Evolutionary conservation across 2,888 invertebrate species (phyloP).

Genomic region (Drosophila robusta): DNA sequence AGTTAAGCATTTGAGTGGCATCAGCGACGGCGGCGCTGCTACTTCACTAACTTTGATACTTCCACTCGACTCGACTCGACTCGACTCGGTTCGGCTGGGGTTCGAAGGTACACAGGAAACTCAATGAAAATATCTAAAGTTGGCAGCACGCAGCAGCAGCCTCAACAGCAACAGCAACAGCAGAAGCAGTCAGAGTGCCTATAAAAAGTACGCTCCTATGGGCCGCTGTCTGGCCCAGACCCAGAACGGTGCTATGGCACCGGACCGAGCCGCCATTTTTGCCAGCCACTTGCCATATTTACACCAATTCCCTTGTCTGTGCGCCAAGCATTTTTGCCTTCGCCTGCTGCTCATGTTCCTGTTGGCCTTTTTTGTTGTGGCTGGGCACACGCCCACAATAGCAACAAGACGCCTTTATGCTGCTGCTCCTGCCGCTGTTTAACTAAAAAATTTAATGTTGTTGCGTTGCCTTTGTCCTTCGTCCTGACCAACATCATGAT

Average conservation of each 20-base stretch:
- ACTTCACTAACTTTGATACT: conserved; percentile 79
- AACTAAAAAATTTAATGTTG: conserved; percentile 64
- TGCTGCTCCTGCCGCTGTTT: conserved; percentile 42
- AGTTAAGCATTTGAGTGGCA: conserved; percentile 81
- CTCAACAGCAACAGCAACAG: conserved; percentile 30
- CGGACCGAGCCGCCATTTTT: conserved; percentile 40
- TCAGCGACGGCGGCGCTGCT: conserved; percentile 50
- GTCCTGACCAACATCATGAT: conserved; percentile 50
- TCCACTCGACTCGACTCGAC: conserved; percentile 73
- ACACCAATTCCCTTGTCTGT: conserved; percentile 75
- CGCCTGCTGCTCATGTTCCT: conserved; percentile 6
- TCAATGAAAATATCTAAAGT: conserved; percentile 77
- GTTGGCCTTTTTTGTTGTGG: conserved; percentile 28
- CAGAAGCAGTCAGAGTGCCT: conserved; percentile 55
- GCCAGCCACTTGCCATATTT: conserved; percentile 74
- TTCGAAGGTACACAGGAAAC: conserved; percentile 61
- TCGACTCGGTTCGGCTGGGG: conserved; percentile 13
- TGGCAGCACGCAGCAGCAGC: conserved; percentile 48
- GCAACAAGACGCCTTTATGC: conserved; percentile 35
- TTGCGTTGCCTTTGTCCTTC: conserved; percentile 28
- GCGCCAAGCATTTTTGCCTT: conserved; percentile 57
- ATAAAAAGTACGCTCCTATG: conserved; percentile 63
- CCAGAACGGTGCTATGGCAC: conserved; percentile 19
- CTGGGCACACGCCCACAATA: conserved; percentile 42
- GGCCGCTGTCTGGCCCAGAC: conserved; percentile 30